phyloP scores from a whole-genome alignment of 2,113 vertebrate species.

The Notothenia coriiceps region DNA sequence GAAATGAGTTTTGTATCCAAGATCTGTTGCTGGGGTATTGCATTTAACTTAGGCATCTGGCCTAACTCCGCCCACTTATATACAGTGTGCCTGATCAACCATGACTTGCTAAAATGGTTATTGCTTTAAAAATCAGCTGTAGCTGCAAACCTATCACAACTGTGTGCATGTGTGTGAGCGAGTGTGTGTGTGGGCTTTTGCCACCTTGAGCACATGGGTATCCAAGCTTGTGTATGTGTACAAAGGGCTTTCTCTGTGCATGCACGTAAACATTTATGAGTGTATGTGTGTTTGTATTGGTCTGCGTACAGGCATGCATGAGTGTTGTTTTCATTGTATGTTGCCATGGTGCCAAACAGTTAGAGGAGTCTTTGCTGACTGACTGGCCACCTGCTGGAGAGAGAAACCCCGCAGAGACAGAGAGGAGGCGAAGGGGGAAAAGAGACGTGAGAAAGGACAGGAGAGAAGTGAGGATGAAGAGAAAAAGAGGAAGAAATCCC shows the following conservation, averaged over 20 bases:
- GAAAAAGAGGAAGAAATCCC: background rate
- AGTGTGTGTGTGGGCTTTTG: constrained; percentile 22
- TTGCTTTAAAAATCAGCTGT: constrained; percentile 42
- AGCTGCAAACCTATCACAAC: constrained; percentile 28
- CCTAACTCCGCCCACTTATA: constrained; percentile 44
- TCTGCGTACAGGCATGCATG: constrained; percentile 26
- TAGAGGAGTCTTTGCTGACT: constrained; percentile 59
- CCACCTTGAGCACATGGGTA: background rate
- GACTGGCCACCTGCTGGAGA: constrained; percentile 70
- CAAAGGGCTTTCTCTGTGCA: background rate
- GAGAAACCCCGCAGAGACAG: constrained; percentile 27
- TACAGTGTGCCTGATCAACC: constrained; percentile 48
- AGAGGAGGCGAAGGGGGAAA: constrained; percentile 6
- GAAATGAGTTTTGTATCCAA: constrained; percentile 69
- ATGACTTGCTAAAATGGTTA: constrained; percentile 67
- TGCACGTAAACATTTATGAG: background rate
- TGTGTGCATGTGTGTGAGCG: constrained; percentile 20
- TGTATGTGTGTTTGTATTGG: constrained; percentile 4
- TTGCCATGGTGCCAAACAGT: constrained; percentile 76
- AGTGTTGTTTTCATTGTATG: constrained; percentile 54
- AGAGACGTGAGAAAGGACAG: constrained; percentile 2
- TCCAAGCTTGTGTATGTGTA: background rate
- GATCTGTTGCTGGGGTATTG: constrained; percentile 56
- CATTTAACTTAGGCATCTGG: constrained; percentile 34
- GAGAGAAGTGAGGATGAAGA: background rate